phyloP scores from a whole-genome alignment of 2,113 vertebrate genomes.

The Sylvilagus bachmani region DNA sequence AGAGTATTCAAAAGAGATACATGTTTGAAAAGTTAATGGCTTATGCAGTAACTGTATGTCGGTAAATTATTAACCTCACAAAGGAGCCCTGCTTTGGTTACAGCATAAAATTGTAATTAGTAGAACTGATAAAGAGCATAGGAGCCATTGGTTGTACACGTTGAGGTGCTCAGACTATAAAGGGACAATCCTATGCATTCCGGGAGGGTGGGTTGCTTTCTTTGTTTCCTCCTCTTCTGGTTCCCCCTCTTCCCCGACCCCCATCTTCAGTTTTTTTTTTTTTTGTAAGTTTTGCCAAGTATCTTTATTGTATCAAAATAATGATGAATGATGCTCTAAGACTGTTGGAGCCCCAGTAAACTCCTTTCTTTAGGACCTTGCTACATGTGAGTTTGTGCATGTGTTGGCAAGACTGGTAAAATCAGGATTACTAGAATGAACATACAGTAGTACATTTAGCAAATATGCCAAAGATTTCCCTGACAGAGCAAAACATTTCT shows the following conservation, averaged over 20 bases:
- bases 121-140: slow-evolving; percentile 43
- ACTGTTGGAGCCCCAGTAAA: not conserved
- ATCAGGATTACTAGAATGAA: not conserved
- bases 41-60: slow-evolving; percentile 73
- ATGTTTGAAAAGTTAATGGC: slow-evolving; percentile 78
- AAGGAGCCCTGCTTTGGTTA: slow-evolving; percentile 60
- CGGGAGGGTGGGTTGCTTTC: not conserved
- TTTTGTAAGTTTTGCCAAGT: not conserved
- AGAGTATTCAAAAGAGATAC: slow-evolving; percentile 66
- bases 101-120: slow-evolving; percentile 68
- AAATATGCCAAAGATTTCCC: slow-evolving; percentile 11
- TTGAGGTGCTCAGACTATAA: slow-evolving; percentile 32
- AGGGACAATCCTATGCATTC: not conserved
- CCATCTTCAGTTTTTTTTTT: too few species aligned
- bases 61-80: slow-evolving; percentile 78
- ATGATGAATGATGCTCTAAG: not conserved
- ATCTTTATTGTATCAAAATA: slow-evolving; percentile 62
- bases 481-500: slow-evolving; percentile 15
- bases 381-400: not conserved
- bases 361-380: slow-evolving; percentile 41
- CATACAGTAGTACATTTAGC: not conserved
- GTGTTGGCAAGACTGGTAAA: not conserved
- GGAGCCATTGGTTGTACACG: slow-evolving; percentile 49
- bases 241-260: too few species aligned
- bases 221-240: slow-evolving; percentile 28